Base-by-base conservation (phyloP, 2,888 invertebrate genomes). In the Drepanosiphum platanoidis region DNA sequence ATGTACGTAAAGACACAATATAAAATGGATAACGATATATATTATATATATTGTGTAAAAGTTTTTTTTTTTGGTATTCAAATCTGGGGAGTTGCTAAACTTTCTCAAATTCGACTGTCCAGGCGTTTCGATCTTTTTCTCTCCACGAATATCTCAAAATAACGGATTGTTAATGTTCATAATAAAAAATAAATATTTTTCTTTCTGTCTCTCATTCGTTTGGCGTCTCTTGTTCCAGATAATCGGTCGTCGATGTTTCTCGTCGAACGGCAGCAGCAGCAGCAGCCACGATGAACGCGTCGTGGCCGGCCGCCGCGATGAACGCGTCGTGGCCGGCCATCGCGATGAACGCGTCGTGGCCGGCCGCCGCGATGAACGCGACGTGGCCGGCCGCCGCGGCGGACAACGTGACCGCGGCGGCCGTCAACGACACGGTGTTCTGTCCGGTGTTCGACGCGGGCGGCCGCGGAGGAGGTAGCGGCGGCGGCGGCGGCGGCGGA, bases 391-490 rank as follows among this genome's bases (percentile, higher is more conserved):
- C 36, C 78, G 27, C 30, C 78, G 66, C 34, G 34, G 32, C n/a
- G 36, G 36, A 22, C 61, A 61, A 61, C 61, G 22, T n/a, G 27
- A n/a, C n/a, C 61, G 27, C n/a, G 8, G 36, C 34, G 46, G n/a
- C n/a, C n/a, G n/a, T n/a, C 66, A 27, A 79, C 66, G 34, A 66
- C 22, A 32, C 32, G 27, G 27, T 64, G 27, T 27, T 18, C 39
- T 42, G 39, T 8, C 66, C 72, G 32, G 46, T 72, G 72, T 72
- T 71, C 64, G 42, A 61, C 64, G 42, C 22, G 22, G 15, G 66
- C 15, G 32, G 15, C 32, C 15, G 15, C 18, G 32, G 36, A 0
- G 27, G n/a, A 11, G 68, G 32, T 32, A 9, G 34, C 46, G 42
- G n/a, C 0, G 75, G 46, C 46, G 46, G n/a, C n/a, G n/a, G n/a